These are phyloP conservation scores for Sebastes hopkinsi DNA, from an alignment of 2,797 vertebrate species.

Conservation along the genomic window DNA sequence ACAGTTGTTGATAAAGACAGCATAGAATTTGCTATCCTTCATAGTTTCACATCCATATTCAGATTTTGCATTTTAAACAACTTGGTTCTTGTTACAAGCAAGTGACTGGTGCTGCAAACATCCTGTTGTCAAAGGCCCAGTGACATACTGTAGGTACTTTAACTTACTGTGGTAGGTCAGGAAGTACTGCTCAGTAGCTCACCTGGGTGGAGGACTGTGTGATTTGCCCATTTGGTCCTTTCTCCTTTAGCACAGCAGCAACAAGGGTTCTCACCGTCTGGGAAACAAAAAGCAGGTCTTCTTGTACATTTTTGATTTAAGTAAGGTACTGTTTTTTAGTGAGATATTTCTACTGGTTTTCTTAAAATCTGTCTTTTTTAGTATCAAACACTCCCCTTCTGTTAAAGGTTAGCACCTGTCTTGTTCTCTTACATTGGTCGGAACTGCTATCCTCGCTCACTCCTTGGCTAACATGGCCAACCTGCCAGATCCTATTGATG, in stretches of 20 bases:
- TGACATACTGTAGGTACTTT: not conserved
- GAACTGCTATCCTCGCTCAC: not conserved
- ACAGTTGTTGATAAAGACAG: not conserved
- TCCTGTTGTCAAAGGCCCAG: not conserved
- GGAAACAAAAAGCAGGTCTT: not conserved
- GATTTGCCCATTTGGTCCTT: constrained; percentile 82
- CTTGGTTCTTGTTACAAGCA: not conserved
- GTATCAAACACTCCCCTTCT: not conserved
- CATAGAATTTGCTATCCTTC: not conserved
- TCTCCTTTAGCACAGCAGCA: constrained; percentile 91
- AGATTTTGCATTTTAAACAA: not conserved
- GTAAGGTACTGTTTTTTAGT: not conserved
- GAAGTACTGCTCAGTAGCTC: not conserved
- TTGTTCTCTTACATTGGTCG: not conserved
- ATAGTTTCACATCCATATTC: not conserved
- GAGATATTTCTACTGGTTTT: not conserved
- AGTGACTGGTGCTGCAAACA: not conserved
- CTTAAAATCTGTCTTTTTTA: not conserved
- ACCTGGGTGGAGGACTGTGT: constrained; percentile 86
- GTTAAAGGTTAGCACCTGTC: not conserved
- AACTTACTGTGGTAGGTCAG: not conserved
- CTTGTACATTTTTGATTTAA: not conserved
- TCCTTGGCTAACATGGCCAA: not conserved
- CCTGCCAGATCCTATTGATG: not conserved
- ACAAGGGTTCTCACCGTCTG: constrained; percentile 90